phyloP scores from a whole-genome alignment of 1,140 invertebrate genomes.

The Drosophila orosa region DNA sequence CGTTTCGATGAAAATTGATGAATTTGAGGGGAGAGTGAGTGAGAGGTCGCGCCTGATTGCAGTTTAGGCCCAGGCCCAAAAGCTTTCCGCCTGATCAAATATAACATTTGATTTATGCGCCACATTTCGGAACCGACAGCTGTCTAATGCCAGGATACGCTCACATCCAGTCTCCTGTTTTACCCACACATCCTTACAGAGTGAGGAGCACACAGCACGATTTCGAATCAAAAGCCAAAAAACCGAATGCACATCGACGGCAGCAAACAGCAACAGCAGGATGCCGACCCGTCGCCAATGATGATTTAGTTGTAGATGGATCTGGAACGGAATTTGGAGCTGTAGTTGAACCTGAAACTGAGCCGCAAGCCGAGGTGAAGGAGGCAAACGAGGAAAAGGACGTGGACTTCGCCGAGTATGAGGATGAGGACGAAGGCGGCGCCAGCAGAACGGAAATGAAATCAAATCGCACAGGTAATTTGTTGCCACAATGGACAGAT shows the following conservation, averaged over 20 bases:
- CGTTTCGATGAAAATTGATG: conserved; percentile 33
- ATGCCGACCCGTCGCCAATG: conserved; percentile 26
- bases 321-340: conserved; percentile 21
- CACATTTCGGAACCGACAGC: conserved; percentile 59
- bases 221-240: conserved; percentile 53
- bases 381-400: conserved; percentile 12
- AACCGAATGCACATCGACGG: conserved; percentile 55
- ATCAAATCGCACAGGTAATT: conserved; percentile 80
- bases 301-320: conserved; percentile 38
- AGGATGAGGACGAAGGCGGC: conserved; percentile 17
- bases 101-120: conserved; percentile 66
- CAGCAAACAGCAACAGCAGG: conserved; percentile 28
- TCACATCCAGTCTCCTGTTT: conserved; percentile 18
- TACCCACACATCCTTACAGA: conserved; percentile 15
- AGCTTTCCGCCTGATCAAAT: conserved; percentile 36
- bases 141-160: conserved; percentile 61
- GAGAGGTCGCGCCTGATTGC: conserved; percentile 12
- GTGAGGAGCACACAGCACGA: conserved; percentile 20
- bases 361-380: background rate
- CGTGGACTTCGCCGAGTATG: conserved; percentile 12
- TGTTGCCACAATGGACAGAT: conserved; percentile 62
- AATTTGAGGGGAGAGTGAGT: conserved; percentile 9
- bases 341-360: conserved; percentile 21
- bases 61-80: conserved; percentile 16
- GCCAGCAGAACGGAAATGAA: conserved; percentile 64